These are phyloP conservation scores for Nemotelus pantherinus DNA, from an alignment of 2,888 invertebrate genomes.

Conservation along the genomic window DNA sequence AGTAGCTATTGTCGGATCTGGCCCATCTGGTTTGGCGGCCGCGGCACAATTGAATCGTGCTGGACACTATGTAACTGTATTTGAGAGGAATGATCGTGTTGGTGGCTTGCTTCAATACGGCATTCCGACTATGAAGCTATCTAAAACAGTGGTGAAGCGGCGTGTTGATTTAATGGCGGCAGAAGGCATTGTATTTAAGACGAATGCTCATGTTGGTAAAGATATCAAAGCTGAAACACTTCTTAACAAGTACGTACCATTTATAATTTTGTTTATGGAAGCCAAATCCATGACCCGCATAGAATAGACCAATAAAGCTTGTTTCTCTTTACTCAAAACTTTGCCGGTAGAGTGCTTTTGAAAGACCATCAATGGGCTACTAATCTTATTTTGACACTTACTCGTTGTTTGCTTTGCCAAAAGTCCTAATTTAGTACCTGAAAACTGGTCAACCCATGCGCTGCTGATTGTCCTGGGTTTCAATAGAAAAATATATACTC, in stretches of 20 bases:
- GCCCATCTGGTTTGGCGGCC: conserved; percentile 93
- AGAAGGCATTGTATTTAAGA: conserved; percentile 91
- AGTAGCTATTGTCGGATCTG: conserved; percentile 92
- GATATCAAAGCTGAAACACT: conserved; percentile 82
- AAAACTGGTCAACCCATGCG: no score
- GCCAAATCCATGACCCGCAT: no score
- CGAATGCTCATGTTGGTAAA: conserved; percentile 89
- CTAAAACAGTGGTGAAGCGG: conserved; percentile 91
- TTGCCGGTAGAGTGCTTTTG: no score
- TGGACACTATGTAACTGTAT: conserved; percentile 95
- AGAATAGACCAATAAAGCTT: no score
- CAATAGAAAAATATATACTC: no score
- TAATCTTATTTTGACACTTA: no score
- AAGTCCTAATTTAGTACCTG: no score
- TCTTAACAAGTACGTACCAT: conserved; percentile 68
- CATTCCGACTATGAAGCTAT: conserved; percentile 98
- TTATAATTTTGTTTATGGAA: no score
- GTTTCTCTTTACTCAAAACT: no score
- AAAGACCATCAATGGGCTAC: no score
- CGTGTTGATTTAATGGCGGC: conserved; percentile 85
- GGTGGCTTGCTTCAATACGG: conserved; percentile 97
- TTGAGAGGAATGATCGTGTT: conserved; percentile 93
- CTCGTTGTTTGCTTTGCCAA: no score
- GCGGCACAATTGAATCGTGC: conserved; percentile 95
- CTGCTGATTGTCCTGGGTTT: no score